These are phyloP conservation scores for Tychaedon coryphoeus DNA, from an alignment of 2,113 vertebrate genomes.

Conservation along the genomic window DNA sequence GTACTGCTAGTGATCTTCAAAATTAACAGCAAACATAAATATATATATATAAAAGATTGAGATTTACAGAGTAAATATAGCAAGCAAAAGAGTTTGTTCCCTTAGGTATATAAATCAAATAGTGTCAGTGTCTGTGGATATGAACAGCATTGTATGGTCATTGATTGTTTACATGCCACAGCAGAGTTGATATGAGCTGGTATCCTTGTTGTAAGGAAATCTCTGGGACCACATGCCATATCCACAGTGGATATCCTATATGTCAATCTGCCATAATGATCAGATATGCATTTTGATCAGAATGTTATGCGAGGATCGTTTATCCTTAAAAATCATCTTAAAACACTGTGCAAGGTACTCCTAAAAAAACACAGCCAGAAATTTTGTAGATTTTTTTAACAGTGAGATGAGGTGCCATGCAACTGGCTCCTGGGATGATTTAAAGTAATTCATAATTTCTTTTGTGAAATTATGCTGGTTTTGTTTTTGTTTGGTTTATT, in stretches of 20 bases:
- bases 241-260: background rate
- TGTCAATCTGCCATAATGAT: background rate
- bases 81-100: background rate
- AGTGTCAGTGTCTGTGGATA: background rate
- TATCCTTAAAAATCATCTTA: background rate
- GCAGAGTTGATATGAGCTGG: background rate
- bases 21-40: background rate
- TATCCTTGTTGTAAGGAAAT: background rate
- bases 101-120: background rate
- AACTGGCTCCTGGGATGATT: background rate
- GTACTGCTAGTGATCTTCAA: background rate
- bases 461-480: background rate
- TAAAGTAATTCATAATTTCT: background rate
- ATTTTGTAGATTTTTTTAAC: background rate
- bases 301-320: background rate
- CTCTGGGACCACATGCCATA: background rate
- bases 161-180: background rate
- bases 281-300: background rate
- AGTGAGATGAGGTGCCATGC: background rate
- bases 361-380: background rate
- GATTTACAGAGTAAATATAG: background rate
- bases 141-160: background rate
- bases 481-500: background rate
- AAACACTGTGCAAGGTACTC: background rate
- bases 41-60: background rate